Conservation (phyloP, 2,888 invertebrate species). For the Linnaemya tessellans region DNA sequence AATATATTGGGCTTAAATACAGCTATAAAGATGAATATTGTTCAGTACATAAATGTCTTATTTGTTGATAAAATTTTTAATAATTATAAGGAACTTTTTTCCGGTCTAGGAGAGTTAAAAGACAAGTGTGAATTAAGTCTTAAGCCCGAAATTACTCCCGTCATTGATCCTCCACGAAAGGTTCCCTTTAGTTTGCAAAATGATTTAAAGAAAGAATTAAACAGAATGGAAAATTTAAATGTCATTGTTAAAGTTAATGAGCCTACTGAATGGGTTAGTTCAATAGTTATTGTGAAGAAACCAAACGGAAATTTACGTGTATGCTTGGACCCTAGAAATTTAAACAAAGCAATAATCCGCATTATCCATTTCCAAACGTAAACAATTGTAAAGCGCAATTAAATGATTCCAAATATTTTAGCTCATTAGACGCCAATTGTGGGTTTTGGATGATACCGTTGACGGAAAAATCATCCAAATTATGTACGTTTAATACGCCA, state of each 20-base stretch:
- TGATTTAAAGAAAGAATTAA: background rate
- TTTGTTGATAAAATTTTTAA: background rate
- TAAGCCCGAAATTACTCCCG: background rate
- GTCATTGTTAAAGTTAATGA: background rate
- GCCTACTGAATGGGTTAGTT: background rate
- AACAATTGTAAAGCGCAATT: background rate
- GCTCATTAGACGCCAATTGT: background rate
- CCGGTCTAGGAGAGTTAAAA: too few relatives aligned
- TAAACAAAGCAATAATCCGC: background rate
- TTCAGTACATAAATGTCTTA: background rate
- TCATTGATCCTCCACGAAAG: background rate
- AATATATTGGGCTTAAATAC: background rate
- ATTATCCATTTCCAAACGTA: background rate
- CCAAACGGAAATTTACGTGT: background rate
- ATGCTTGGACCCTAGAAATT: background rate
- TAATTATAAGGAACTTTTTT: too few relatives aligned
- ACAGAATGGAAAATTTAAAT: background rate
- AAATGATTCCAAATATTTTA: background rate
- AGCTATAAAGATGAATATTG: background rate
- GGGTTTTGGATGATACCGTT: background rate
- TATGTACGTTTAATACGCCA: constrained; percentile 3
- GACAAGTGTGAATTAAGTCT: background rate
- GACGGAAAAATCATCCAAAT: background rate
- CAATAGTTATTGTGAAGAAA: background rate
- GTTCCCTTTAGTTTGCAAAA: background rate